phyloP scores from a whole-genome alignment of 2,113 vertebrate species.

The Canis aureus region DNA sequence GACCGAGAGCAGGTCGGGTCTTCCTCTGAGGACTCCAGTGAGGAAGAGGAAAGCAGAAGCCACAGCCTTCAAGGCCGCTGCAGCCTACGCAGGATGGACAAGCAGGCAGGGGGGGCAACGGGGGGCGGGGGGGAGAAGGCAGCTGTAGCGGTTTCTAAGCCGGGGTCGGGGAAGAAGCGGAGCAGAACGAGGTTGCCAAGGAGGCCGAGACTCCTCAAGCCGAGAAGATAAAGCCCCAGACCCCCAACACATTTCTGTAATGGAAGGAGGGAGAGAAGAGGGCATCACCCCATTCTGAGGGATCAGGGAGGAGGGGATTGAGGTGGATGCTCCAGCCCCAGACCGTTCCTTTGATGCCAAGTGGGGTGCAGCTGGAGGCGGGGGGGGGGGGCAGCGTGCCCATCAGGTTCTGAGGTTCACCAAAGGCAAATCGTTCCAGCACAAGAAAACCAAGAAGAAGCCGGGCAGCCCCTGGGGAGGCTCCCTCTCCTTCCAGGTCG shows the following conservation, averaged over 20 bases:
- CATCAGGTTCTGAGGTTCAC: slow-evolving; percentile 94
- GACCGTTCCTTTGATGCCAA: slow-evolving; percentile 98
- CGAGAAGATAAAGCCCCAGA: slow-evolving; percentile 90
- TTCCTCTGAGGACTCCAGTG: slow-evolving; percentile 85
- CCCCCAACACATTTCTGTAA: slow-evolving; percentile 97
- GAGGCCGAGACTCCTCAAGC: slow-evolving; percentile 89
- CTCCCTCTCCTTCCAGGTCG: slow-evolving; percentile 93
- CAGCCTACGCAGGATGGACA: slow-evolving; percentile 73
- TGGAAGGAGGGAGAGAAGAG: slow-evolving; percentile 87
- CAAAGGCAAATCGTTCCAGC: slow-evolving; percentile 98
- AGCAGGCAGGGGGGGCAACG: neutral
- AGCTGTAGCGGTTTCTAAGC: slow-evolving; percentile 49
- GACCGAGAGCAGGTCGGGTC: slow-evolving; percentile 84
- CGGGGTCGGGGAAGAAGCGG: slow-evolving; percentile 90
- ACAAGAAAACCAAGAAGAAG: slow-evolving; percentile 99
- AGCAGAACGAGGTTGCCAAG: slow-evolving; percentile 84
- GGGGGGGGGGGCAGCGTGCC: slow-evolving; percentile 93
- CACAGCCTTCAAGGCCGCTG: slow-evolving; percentile 54
- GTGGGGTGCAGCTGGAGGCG: slow-evolving; percentile 94
- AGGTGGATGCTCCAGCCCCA: slow-evolving; percentile 93
- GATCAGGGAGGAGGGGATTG: slow-evolving; percentile 93
- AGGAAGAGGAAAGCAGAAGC: slow-evolving; percentile 77
- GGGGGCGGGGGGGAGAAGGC: slow-evolving; percentile 84
- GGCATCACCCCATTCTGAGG: slow-evolving; percentile 94
- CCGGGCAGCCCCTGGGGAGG: slow-evolving; percentile 97